Base-by-base conservation (phyloP, 1,140 invertebrate genomes). In the Orius insidiosus region DNA sequence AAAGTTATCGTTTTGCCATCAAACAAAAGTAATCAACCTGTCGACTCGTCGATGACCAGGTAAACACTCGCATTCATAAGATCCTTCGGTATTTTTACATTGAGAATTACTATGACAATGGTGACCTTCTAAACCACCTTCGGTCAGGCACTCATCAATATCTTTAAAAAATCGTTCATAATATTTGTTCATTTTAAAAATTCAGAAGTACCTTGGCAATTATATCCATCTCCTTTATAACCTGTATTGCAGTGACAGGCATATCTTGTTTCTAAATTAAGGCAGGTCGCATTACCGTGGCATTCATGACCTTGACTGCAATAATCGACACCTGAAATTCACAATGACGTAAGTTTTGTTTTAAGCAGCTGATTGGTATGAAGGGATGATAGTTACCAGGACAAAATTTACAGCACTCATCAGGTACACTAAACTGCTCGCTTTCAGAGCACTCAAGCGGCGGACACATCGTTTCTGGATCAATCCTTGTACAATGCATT, bases 401-500 rank as follows among this genome's bases (percentile, higher is more conserved):
- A 64, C 87, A 93, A 59, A 86, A 84, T 62, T 85, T 85, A 67
- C 86, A 93, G 63, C 87, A 93, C 60, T 89, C 78, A 42, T 78
- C 83, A 16, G 78, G 75, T 33, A 85, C 78, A 53, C 74, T 74
- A 54, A 89, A 76, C 62, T 85, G 80, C 57, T 86, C 71, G 33
- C 72, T 69, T 15, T 68, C 63, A 42, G 79, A 75, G 69, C 87
- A 93, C n/a, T 76, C 70, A 46, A 92, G 67, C 51, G 70, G 65
- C 16, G 86, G 85, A 67, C 87, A 93, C 44, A 68, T 71, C 6
- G 68, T 75, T 52, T 79, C 71, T 3, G 78, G 78, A 56, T 85
- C 73, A 39, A 80, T 71, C 50, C 71, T 70, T 32, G 71, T 66
- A 63, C 86, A 90, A 53, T 75, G 70, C 74, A 87, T 85, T 51